Evolutionary conservation across 1,140 invertebrate species (phyloP).

Genomic region (Eulimnadia texana): DNA sequence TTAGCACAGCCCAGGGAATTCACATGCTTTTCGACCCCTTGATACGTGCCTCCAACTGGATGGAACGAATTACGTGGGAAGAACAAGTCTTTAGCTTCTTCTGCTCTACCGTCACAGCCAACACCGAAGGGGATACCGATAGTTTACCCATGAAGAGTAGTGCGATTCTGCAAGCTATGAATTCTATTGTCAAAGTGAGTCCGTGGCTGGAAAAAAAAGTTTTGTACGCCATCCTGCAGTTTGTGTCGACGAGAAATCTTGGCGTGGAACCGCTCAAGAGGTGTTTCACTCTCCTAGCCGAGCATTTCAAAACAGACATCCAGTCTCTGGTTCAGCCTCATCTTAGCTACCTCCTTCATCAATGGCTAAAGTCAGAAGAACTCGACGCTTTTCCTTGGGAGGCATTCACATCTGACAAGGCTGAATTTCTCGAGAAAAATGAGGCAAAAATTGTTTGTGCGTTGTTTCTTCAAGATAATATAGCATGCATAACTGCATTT

Average conservation of each 20-base stretch:
- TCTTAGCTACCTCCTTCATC: conserved; percentile 1
- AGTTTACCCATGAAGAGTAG: conserved; percentile 28
- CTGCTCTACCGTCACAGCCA: background rate
- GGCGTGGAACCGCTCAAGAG: conserved; percentile 25
- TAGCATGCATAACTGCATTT: too few species aligned
- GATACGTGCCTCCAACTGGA: background rate
- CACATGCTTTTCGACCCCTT: conserved; percentile 4
- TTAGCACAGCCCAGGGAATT: background rate
- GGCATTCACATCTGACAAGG: conserved; percentile 15
- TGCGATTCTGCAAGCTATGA: conserved; percentile 28
- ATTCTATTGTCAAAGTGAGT: conserved; percentile 28
- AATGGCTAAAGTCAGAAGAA: conserved; percentile 2
- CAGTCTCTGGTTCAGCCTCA: background rate
- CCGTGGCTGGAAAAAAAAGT: conserved; percentile 29
- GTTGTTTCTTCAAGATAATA: too few species aligned
- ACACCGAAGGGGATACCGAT: conserved; percentile 24
- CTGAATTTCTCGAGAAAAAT: conserved; percentile 30
- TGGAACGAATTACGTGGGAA: background rate
- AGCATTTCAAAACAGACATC: conserved; percentile 18
- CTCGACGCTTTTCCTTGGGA: background rate
- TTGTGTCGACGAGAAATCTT: conserved; percentile 27
- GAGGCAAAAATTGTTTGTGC: conserved; percentile 27
- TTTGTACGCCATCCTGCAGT: conserved; percentile 27
- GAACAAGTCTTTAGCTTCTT: background rate
- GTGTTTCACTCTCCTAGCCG: conserved; percentile 23